phyloP scores from a whole-genome alignment of 2,113 vertebrate genomes.

The Sorex araneus region DNA sequence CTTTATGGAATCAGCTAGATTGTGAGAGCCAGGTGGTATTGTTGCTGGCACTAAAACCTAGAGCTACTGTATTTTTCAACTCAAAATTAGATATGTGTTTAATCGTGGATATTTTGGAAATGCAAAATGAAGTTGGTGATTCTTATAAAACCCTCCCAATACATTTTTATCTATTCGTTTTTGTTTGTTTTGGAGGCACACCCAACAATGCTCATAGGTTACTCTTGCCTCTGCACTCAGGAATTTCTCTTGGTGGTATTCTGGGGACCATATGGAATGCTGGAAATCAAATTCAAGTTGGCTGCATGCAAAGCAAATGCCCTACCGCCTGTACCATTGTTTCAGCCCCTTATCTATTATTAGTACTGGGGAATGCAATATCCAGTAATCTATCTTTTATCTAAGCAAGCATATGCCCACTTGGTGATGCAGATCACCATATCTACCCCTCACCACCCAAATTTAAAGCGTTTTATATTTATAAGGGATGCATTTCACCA shows the following conservation, averaged over 20 bases:
- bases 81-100: background rate
- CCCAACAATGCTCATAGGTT: too few species aligned
- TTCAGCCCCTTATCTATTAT: background rate
- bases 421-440: too few species aligned
- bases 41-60: background rate
- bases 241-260: too few species aligned
- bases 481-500: background rate
- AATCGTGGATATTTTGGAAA: background rate
- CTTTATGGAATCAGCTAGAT: background rate
- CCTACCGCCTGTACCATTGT: too few species aligned
- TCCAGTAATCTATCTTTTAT: background rate
- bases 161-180: background rate
- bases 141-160: background rate
- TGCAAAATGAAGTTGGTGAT: background rate
- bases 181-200: too few species aligned
- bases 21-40: background rate
- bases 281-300: too few species aligned
- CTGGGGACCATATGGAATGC: too few species aligned
- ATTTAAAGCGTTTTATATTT: background rate
- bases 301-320: too few species aligned
- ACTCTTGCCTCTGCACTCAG: too few species aligned
- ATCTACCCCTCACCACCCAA: background rate
- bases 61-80: background rate
- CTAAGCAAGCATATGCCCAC: background rate
- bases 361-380: background rate